Evolutionary conservation across 1,140 invertebrate genomes (phyloP), one percentile per base, ranked within the genome.

Genomic region (Oscheius sp.): DNA sequence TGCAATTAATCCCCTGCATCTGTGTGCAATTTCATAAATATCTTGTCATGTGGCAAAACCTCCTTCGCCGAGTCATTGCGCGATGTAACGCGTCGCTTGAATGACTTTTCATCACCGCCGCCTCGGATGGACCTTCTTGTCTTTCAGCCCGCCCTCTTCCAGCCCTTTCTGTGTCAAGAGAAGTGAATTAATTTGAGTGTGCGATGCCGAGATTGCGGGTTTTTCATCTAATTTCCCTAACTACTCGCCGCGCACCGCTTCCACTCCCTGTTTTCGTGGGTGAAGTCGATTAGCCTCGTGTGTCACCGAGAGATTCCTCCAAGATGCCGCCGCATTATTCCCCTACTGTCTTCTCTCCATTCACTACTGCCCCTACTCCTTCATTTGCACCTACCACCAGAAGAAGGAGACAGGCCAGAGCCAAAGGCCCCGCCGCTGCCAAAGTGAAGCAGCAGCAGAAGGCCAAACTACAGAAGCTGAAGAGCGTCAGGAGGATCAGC

Each of bases 181-280:
- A n/a, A 55, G 49, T 55, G 49, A 15, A 55, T 55, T 55, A 55
- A 55, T 55, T 55, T 55, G 49, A 55, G 49, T 55, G 49, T 55
- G 49, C 7, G 49, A 55, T 55, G 49, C 7, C 49, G 49, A 7
- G 49, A 55, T 55, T 55, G 49, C 49, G 7, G 7, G 15, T 26
- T 7, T 55, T 7, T 55, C 49, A 42, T 55, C 23, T 55, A 55
- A 55, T 55, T 55, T 55, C 38, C 38, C 38, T 42, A n/a, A 42
- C 10, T 42, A n/a, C n/a, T n/a, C n/a, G n/a, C 38, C 49, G 49
- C 49, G 28, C 49, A 15, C 28, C 4, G 15, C 49, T 26, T 55
- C 7, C 7, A 20, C 7, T 55, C 15, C 7, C 49, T 23, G 49
- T 23, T n/a, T n/a, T n/a, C n/a, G n/a, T n/a, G n/a, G n/a, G n/a